Conservation (phyloP, 2,113 vertebrate species). For the Leptobrachium ailaonicum region DNA sequence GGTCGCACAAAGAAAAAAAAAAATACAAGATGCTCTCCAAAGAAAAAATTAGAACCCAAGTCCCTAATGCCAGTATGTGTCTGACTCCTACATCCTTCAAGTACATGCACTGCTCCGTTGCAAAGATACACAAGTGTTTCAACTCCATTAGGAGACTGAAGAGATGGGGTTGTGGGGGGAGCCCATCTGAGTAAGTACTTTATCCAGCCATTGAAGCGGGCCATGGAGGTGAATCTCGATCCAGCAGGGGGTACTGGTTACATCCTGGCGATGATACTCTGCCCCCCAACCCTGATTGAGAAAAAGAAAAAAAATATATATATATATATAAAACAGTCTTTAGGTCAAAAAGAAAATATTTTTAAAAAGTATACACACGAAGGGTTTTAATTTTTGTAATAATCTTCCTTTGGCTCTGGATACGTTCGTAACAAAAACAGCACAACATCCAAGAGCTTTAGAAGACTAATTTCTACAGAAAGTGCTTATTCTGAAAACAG, state of each 20-base stretch:
- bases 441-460: too few species aligned
- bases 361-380: too few species aligned
- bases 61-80: constrained; percentile 70
- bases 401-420: too few species aligned
- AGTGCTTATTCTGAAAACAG: too few species aligned
- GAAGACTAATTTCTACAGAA: too few species aligned
- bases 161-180: constrained; percentile 97
- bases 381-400: too few species aligned
- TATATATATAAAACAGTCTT: too few species aligned
- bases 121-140: constrained; percentile 58
- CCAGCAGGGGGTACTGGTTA: constrained; percentile 99
- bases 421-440: too few species aligned
- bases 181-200: constrained; percentile 98
- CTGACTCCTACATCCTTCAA: constrained; percentile 89
- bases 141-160: constrained; percentile 85
- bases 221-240: constrained; percentile 98
- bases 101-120: constrained; percentile 79
- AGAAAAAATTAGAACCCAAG: constrained; percentile 33
- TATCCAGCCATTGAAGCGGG: constrained; percentile 98
- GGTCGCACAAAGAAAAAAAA: constrained; percentile 95
- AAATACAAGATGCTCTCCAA: constrained; percentile 87
- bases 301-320: not conserved
- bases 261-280: constrained; percentile 97
- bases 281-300: constrained; percentile 94
- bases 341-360: too few species aligned